These are phyloP conservation scores for Clanis bilineata DNA, from an alignment of 2,888 invertebrate genomes.

Conservation along the genomic window DNA sequence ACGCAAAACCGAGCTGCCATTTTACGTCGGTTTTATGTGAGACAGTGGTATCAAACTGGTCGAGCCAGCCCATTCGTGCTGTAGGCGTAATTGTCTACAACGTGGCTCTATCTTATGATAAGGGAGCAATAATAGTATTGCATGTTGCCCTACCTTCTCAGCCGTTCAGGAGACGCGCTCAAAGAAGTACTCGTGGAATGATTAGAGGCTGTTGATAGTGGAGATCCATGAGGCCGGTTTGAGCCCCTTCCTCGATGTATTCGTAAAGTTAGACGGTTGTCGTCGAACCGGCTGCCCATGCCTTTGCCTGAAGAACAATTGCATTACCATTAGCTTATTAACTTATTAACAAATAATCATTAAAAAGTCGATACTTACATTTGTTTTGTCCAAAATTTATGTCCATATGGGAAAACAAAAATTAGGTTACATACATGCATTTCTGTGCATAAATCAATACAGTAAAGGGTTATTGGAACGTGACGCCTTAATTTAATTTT, in stretches of 20 bases:
- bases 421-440: conserved; percentile 6
- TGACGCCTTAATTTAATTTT: too few species aligned
- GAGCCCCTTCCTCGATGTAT: conserved; percentile 94
- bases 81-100: too few species aligned
- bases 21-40: too few species aligned
- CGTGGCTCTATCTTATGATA: too few species aligned
- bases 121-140: background rate
- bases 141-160: conserved; percentile 67
- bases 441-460: too few species aligned
- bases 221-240: conserved; percentile 88
- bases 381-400: background rate
- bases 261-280: conserved; percentile 93
- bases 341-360: background rate
- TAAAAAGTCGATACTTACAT: background rate
- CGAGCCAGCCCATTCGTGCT: too few species aligned
- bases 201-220: conserved; percentile 85
- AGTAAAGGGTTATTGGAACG: background rate
- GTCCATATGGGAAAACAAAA: conserved; percentile 1
- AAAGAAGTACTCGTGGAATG: conserved; percentile 86
- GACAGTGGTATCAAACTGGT: too few species aligned
- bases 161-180: conserved; percentile 85
- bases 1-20: too few species aligned
- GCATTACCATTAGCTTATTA: background rate
- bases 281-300: conserved; percentile 90
- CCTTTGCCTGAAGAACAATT: conserved; percentile 77